Evolutionary conservation across 2,797 vertebrate species (phyloP).

Genomic region (Podarcis lilfordi): DNA sequence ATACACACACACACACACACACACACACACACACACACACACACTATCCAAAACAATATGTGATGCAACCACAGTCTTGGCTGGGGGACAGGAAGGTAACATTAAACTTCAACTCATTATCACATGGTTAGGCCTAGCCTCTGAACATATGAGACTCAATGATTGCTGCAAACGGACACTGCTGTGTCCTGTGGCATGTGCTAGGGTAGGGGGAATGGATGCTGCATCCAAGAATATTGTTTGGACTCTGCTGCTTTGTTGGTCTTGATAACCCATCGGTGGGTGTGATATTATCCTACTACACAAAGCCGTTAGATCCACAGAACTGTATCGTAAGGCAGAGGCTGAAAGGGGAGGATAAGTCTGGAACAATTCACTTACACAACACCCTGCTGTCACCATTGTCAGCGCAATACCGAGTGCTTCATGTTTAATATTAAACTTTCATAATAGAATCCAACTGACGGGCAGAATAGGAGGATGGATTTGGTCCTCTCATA

Average conservation of each 20-base stretch:
- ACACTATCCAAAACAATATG: constrained; percentile 25
- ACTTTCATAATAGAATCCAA: not conserved
- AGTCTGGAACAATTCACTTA: not conserved
- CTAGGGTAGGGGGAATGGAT: not conserved
- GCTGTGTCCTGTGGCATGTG: not conserved
- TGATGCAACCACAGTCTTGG: constrained; percentile 40
- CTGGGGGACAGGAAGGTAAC: not conserved
- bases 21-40: not conserved
- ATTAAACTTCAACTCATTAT: not conserved
- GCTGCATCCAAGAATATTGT: not conserved
- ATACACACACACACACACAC: not conserved
- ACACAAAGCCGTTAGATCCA: not conserved
- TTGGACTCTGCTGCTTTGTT: not conserved
- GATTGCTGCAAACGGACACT: not conserved
- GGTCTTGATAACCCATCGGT: not conserved
- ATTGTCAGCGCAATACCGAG: not conserved
- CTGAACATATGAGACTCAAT: not conserved
- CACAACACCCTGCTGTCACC: not conserved
- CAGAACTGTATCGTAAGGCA: not conserved
- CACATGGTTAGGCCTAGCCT: not conserved
- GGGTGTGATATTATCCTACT: not conserved
- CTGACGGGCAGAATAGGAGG: not conserved
- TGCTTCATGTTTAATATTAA: not conserved
- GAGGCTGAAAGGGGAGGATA: not conserved
- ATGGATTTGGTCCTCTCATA: not conserved